Evolutionary conservation across 2,113 vertebrate species (phyloP), one percentile per base, ranked within the genome.

Genomic region (Eurystomus gularis): DNA sequence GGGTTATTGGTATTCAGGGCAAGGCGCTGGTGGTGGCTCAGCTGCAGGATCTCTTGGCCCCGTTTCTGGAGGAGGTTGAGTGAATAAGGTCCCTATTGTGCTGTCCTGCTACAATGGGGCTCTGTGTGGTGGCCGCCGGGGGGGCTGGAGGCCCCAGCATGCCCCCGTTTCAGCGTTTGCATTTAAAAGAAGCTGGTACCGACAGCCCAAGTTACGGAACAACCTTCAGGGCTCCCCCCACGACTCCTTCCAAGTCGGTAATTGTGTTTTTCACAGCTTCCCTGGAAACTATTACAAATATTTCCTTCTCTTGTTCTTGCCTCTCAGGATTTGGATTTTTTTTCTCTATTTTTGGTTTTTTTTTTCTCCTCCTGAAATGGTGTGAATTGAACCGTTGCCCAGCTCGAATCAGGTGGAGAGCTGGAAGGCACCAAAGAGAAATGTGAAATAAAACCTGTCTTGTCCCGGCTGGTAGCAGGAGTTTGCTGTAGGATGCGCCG

Each of bases 251-350:
- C 1, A 29, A 37, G 31, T 5, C 48, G 11, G 20, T 23, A 18
- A 18, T 17, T 26, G 29, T 1, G 0, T 51, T 75, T 73, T 62
- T 76, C 35, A 18, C 9, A 16, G 9, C 18, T 37, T 35, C 7
- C 0, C 46, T 14, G 46, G 10, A 25, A 51, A 28, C 10, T 3
- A 2, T 6, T 28, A 6, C 17, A 4, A 8, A 17, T 1, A 0
- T 9, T 60, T 64, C 24, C 18, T 37, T 14, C 24, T 68, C 20
- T 18, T 17, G 3, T 31, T 54, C 20, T 11, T 40, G 23, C 17
- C 6, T 26, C 5, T 66, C 14, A 4, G 21, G 40, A 8, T 5
- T 65, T 51, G 10, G 13, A 9, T 26, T 8, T 10, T 8, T 15
- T 4, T 39, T 11, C 4, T 42, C 42, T 42, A 15, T 42, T 42